Base-by-base conservation (phyloP, 2,888 invertebrate genomes). In the Ecdyonurus torrentis region DNA sequence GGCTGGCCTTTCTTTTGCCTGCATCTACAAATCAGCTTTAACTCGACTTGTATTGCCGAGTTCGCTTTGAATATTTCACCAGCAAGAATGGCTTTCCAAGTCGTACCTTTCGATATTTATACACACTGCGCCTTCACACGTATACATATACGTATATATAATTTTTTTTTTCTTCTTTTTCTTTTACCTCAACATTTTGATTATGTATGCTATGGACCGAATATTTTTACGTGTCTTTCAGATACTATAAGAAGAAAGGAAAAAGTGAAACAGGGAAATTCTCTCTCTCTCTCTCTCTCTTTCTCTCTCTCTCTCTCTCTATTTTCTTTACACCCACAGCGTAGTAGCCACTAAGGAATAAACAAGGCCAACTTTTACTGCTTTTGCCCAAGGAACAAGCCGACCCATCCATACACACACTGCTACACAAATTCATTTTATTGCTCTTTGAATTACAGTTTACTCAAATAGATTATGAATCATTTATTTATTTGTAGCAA, bases 1-100 rank as follows among this genome's bases (percentile, higher is more conserved):
- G 37, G 37, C 7, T 15, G 37, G 15, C n/a, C n/a, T n/a, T n/a
- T n/a, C n/a, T n/a, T n/a, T n/a, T n/a, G 37, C 7, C 7, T 37
- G 37, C 15, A 15, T 37, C 37, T 55, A 55, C 55, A 55, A 55
- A 55, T 55, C 55, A 55, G 55, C 55, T 55, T 55, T 55, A 55
- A 55, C 55, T 5, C 22, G 55, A 55, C 55, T 18, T 55, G 55
- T 55, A 55, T 55, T n/a, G 55, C 55, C n/a, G 55, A 55, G 55
- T 5, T 22, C 19, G 55, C 15, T n/a, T n/a, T 55, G 55, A 55
- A 55, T 55, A 20, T 55, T 55, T 55, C 20, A 55, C 55, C 7
- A 55, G 55, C 37, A 37, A 15, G 37, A 37, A 37, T 37, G 15
- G 37, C 15, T 37, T 37, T 37, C 37, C 37, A 37, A 37, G 37